A percentile compares a stretch with the other conserved stretches of the same genome.
These are phyloP conservation scores for Leguminivora glycinivorella DNA, from an alignment of 1,140 invertebrate genomes.

Conservation along the genomic window DNA sequence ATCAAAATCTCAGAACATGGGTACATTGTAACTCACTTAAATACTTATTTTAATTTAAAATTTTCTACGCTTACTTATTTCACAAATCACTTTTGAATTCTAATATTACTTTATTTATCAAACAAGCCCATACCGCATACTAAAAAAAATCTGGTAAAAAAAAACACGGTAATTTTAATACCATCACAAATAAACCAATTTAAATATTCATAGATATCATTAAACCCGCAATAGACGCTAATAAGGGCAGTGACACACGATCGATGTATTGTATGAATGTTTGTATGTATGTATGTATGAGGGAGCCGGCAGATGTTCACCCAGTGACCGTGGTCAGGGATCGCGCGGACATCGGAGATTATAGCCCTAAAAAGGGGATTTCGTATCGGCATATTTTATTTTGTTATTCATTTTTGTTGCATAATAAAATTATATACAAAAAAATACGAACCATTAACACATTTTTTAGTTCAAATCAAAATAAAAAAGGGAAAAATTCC, in stretches of 20 bases:
- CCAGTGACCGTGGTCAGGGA: conserved; percentile 26
- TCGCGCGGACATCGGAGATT: not conserved
- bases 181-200: conserved; percentile 4
- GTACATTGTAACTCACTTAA: too few species aligned
- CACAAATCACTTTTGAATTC: too few species aligned
- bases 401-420: not conserved
- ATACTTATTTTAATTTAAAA: too few species aligned
- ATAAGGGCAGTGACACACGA: conserved; percentile 27
- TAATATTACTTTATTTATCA: not conserved
- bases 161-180: not conserved
- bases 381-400: not conserved
- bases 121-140: not conserved
- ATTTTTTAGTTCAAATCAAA: too few species aligned
- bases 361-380: not conserved
- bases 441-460: too few species aligned
- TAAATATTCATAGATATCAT: conserved; percentile 10
- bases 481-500: too few species aligned
- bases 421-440: not conserved
- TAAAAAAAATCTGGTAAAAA: not conserved
- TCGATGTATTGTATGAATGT: not conserved
- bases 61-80: too few species aligned
- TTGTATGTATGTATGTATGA: conserved; percentile 11
- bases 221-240: conserved; percentile 20
- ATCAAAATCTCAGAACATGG: too few species aligned
- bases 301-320: conserved; percentile 20